These are phyloP conservation scores for Tipula unca DNA, from an alignment of 2,888 invertebrate species.

Conservation along the genomic window DNA sequence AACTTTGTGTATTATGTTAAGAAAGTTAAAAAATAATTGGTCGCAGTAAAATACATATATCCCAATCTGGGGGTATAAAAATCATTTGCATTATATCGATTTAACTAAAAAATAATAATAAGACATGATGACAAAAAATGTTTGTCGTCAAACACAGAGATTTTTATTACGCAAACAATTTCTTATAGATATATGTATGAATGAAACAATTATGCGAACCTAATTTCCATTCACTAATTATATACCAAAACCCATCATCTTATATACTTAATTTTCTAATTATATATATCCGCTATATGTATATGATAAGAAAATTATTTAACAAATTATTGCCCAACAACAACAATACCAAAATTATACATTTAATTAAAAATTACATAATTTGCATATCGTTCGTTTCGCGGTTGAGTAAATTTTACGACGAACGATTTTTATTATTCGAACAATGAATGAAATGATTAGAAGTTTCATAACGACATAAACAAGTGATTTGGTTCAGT, in stretches of 20 bases:
- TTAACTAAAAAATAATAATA: no score
- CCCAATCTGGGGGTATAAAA: not conserved
- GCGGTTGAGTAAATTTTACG: not conserved
- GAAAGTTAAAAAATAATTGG: not conserved
- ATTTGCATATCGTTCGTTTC: not conserved
- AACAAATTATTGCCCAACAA: not conserved
- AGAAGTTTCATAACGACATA: not conserved
- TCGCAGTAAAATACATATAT: not conserved
- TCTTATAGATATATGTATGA: not conserved
- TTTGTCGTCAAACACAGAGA: not conserved
- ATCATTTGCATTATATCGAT: not conserved
- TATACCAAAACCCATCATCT: not conserved
- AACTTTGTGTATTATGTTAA: not conserved
- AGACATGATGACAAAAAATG: not conserved
- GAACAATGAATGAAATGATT: not conserved
- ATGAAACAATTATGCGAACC: not conserved
- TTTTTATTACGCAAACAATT: not conserved
- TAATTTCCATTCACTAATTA: not conserved
- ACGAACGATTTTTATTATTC: not conserved
- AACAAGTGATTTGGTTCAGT: not conserved
- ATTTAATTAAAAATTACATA: not conserved
- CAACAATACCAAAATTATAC: not conserved
- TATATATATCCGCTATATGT: not conserved
- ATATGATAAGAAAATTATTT: not conserved
- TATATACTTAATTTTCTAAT: not conserved